Percentiles rank a stretch among this genome's conserved stretches.
Conservation (phyloP, 2,888 invertebrate genomes). For the Choristoneura rosaceana region DNA sequence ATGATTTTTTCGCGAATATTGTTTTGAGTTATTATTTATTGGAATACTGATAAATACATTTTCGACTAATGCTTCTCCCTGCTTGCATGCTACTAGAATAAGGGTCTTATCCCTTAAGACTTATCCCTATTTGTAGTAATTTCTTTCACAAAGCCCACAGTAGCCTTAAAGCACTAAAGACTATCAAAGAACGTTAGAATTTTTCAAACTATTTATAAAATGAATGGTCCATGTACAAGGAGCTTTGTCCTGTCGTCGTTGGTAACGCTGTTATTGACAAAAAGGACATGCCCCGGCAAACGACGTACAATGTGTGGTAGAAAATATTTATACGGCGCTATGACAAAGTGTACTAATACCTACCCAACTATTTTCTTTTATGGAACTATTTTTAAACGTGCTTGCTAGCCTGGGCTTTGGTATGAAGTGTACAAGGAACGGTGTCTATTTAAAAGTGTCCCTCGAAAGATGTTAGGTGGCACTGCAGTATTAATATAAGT, state of each 20-base stretch:
- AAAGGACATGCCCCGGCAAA: slow-evolving; percentile 38
- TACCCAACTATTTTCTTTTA: neutral
- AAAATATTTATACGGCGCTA: neutral
- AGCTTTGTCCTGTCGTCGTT: slow-evolving; percentile 31
- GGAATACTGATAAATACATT: too few species aligned
- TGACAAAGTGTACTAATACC: neutral
- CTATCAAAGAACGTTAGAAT: neutral
- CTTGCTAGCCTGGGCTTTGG: neutral
- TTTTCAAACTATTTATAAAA: slow-evolving; percentile 19
- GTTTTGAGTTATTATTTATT: too few species aligned
- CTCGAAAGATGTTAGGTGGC: too few species aligned
- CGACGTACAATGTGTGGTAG: slow-evolving; percentile 1
- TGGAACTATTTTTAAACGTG: neutral
- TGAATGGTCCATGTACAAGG: slow-evolving; percentile 21
- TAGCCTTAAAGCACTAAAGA: too few species aligned
- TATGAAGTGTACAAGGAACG: too few species aligned
- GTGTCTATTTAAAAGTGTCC: too few species aligned
- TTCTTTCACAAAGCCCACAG: neutral
- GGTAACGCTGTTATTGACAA: slow-evolving; percentile 56
- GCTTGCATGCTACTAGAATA: too few species aligned
- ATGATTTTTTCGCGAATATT: too few species aligned
- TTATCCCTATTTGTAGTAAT: too few species aligned
- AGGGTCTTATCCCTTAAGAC: too few species aligned
- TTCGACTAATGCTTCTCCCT: too few species aligned
- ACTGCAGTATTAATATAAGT: too few species aligned